Base-by-base conservation (phyloP, 64 coral and sea anemone genomes). In the Trachythela sp. region DNA sequence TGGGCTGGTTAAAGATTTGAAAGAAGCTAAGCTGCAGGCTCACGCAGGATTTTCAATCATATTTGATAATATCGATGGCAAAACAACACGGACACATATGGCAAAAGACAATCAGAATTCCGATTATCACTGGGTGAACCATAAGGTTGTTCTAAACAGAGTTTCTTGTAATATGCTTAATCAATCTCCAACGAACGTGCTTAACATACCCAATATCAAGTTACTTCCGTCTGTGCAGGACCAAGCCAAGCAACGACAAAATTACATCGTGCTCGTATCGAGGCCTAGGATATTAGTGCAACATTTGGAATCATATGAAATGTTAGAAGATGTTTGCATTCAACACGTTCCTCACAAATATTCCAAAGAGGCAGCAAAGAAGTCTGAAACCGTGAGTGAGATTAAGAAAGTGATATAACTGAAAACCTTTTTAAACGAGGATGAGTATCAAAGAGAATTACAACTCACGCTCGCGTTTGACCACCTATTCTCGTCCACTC, bases 51-150 rank as follows among this genome's bases (percentile, higher is more conserved):
- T 93, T 43, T 24, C 54, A 13, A 59, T 87, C 54, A 13, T 87
- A 32, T 93, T 93, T 64, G 92, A 90, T 80, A 90, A 90, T 60
- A 86, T 93, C 20, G 83, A 90, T 83, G 35, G 85, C 9, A 77
- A 86, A n/a, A 48, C 84, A 31, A 37, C 84, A 18, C 14, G 87
- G 70, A 31, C 40, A 37, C 70, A 89, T n/a, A 93, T 89, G 92
- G 50, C 92, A 72, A 85, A 85, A 83, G 36, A 37, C 10, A 26
- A 58, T 39, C 92, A 89, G 83, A 93, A 93, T 48, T 68, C 9
- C 30, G 41, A 86, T 89, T 39, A 89, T 33, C 86, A 93, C 39
- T 93, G 92, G 83, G 45, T 93, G 6, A 92, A 92, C 56, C 90
- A 87, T 24, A 48, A 87, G 49, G 83, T 90, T 87, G 50, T 93